Evolutionary conservation across 2,888 invertebrate species (phyloP), one percentile per base, ranked within the genome.

Genomic region (Pollenia griseotomentosa): DNA sequence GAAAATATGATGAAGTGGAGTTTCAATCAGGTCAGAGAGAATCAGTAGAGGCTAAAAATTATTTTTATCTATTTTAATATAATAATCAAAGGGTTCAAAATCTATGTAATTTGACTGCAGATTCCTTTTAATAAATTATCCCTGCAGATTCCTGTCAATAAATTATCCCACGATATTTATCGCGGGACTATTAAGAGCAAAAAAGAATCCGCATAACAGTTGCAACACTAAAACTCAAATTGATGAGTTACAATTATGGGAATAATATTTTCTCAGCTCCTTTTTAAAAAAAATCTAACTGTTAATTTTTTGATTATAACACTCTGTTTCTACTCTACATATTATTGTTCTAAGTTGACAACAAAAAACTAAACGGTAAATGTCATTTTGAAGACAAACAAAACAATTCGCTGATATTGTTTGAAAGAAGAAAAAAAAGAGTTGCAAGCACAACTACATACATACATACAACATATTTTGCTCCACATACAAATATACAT

Each of bases 281-380:
- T 66, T 16, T 3, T 16, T 8, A 14, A 33, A 44, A 33, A 33
- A 55, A 44, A 82, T 65, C 33, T 84, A 87, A 87, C 87, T 75
- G 87, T 87, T 68, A 1, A 55, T 61, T 59, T 71, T 65, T 55
- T 33, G 48, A 73, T 19, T 75, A 71, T 66, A 33, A 59, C 71
- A 57, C 42, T 61, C 7, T 33, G n/a, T 23, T 40, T 16, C 51
- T 46, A 11, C 33, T 33, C 33, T 33, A 33, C 33, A 33, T 33
- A 6, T n/a, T 19, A 59, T 65, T 23, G 16, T 46, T 40, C 4
- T 12, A 12, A 44, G 19, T 10, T n/a, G 19, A 57, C 14, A 82
- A 71, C 42, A 23, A 70, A 66, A 66, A 48, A 53, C 55, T 33
- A 40, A 87, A 84, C 87, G 81, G 84, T 84, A 87, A 84, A 82